Conservation (phyloP, 2,113 vertebrate species). For the Austrofundulus limnaeus region DNA sequence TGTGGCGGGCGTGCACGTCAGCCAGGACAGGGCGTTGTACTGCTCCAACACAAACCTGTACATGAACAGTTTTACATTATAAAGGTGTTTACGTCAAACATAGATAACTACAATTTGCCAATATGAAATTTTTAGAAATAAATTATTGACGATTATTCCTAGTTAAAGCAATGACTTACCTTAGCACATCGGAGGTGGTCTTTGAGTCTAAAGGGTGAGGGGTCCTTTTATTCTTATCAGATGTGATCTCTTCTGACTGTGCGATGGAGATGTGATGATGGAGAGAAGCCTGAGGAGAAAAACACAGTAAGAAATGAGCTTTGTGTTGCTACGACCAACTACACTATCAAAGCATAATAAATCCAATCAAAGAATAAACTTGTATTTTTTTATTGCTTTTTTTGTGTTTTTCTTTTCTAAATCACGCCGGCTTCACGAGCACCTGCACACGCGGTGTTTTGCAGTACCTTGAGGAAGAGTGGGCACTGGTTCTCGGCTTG, state of each 20-base stretch:
- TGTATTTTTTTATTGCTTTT: too few relatives aligned
- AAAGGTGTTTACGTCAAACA: too few relatives aligned
- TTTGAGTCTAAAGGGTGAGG: conserved; percentile 97
- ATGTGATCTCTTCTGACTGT: conserved; percentile 90
- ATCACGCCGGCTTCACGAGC: not conserved
- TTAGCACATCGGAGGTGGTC: conserved; percentile 97
- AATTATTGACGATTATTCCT: too few relatives aligned
- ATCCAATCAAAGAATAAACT: too few relatives aligned
- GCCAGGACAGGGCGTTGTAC: conserved; percentile 99
- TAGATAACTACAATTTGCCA: too few relatives aligned
- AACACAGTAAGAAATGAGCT: not conserved
- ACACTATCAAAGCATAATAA: too few relatives aligned
- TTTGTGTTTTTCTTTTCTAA: not conserved
- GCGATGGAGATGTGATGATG: conserved; percentile 96
- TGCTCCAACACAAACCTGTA: conserved; percentile 97
- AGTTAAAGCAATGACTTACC: conserved; percentile 74
- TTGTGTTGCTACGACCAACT: too few relatives aligned
- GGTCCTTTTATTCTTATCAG: conserved; percentile 89
- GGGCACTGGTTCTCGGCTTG: conserved; percentile 97
- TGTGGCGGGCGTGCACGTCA: conserved; percentile 95
- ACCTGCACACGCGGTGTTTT: not conserved
- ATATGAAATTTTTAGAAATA: too few relatives aligned
- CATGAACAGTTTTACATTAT: not conserved
- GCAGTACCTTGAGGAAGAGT: conserved; percentile 93
- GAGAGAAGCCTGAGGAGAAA: conserved; percentile 86